These are phyloP conservation scores for Hypomecis atomaria DNA, from an alignment of 2,888 invertebrate species.

Conservation along the genomic window DNA sequence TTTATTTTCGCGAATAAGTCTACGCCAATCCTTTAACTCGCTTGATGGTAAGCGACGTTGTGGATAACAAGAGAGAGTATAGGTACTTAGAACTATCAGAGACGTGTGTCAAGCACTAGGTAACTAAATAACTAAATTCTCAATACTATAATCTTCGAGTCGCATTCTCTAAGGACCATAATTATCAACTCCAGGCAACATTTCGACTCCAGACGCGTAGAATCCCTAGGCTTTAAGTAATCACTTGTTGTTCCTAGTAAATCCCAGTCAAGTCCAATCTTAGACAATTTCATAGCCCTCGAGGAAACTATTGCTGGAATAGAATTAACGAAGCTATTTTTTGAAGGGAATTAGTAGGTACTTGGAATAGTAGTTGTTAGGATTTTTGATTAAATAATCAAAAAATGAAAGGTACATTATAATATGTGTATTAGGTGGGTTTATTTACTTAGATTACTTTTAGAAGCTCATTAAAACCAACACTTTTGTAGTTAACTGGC, in stretches of 20 bases:
- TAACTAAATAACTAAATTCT: neutral
- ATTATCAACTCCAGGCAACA: slow-evolving; percentile 34
- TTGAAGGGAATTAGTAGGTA: neutral
- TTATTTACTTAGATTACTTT: too few species aligned
- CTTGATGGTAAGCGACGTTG: too few species aligned
- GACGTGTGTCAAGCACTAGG: too few species aligned
- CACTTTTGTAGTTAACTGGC: too few species aligned
- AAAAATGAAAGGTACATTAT: too few species aligned
- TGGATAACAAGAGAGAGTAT: too few species aligned
- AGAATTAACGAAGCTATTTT: neutral
- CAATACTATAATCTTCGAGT: slow-evolving; percentile 20
- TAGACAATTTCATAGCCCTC: slow-evolving; percentile 43
- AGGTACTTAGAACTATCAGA: too few species aligned
- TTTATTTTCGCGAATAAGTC: too few species aligned
- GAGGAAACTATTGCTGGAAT: slow-evolving; percentile 31
- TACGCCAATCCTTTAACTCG: too few species aligned
- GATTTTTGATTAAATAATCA: too few species aligned
- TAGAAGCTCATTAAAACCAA: too few species aligned
- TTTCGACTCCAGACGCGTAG: slow-evolving; percentile 36
- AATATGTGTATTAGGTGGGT: too few species aligned
- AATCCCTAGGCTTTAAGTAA: slow-evolving; percentile 43
- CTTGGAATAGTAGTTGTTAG: neutral
- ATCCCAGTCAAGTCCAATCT: slow-evolving; percentile 42
- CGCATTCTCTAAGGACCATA: slow-evolving; percentile 27
- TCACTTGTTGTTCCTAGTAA: slow-evolving; percentile 45